phyloP scores from a whole-genome alignment of 2,888 invertebrate species.

The Yponomeuta cagnagella region DNA sequence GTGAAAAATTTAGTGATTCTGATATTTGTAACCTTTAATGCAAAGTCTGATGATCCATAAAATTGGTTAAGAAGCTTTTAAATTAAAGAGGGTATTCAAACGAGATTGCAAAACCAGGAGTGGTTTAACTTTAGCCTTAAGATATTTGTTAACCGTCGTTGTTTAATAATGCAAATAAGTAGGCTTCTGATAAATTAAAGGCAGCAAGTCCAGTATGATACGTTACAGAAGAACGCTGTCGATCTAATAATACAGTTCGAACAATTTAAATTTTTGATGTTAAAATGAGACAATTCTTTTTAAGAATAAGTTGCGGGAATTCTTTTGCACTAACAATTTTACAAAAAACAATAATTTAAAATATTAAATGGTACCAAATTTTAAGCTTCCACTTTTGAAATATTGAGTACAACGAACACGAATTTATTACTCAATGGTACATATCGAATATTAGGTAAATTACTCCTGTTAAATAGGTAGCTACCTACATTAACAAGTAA shows the following conservation, averaged over 20 bases:
- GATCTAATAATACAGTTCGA: no score
- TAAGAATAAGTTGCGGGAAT: no score
- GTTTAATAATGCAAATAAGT: slow-evolving; percentile 6
- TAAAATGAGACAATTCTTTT: not conserved
- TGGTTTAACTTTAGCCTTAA: not conserved
- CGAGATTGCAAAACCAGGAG: not conserved
- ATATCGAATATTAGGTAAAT: no score
- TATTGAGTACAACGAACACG: no score
- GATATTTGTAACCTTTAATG: not conserved
- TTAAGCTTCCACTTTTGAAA: no score
- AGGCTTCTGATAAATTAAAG: slow-evolving; percentile 2
- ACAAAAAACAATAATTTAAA: no score
- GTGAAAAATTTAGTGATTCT: not conserved
- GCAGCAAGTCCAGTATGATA: not conserved
- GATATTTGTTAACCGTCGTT: slow-evolving; percentile 3
- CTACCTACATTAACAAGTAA: no score
- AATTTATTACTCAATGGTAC: no score
- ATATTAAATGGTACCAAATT: no score
- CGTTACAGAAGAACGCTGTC: not conserved
- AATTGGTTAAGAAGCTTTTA: slow-evolving; percentile 2
- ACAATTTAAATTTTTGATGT: not conserved
- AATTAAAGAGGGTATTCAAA: not conserved
- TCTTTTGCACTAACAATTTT: no score
- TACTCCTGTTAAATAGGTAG: no score
- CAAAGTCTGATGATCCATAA: slow-evolving; percentile 1